A percentile compares a stretch with the other conserved stretches of the same genome.
These are phyloP conservation scores for Drosophila eohydei DNA, from an alignment of 2,888 invertebrate genomes.

Conservation along the genomic window DNA sequence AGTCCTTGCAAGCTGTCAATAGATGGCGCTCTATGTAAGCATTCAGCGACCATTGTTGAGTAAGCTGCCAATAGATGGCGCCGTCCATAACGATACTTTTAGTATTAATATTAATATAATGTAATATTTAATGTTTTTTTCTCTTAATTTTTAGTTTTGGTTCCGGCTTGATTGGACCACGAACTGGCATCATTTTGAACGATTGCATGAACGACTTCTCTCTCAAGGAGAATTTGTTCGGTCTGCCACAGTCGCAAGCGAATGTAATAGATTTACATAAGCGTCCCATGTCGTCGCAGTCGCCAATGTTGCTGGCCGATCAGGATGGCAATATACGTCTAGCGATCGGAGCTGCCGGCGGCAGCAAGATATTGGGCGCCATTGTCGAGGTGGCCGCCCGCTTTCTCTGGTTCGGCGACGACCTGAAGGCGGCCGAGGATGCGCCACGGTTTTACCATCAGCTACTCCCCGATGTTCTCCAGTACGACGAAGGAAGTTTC, in stretches of 20 bases:
- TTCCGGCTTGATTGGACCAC: conserved; percentile 90
- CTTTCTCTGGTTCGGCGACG: conserved; percentile 88
- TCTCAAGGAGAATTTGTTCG: conserved; percentile 89
- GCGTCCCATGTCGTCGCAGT: conserved; percentile 95
- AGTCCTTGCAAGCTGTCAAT: background rate
- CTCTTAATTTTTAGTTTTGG: conserved; percentile 89
- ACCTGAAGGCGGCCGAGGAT: conserved; percentile 89
- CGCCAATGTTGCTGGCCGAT: conserved; percentile 91
- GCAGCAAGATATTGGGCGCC: conserved; percentile 93
- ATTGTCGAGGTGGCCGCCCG: conserved; percentile 88
- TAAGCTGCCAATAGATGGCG: background rate
- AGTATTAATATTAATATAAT: too few relatives aligned
- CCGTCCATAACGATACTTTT: too few relatives aligned
- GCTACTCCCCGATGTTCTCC: conserved; percentile 90
- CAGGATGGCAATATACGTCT: conserved; percentile 87
- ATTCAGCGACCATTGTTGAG: background rate
- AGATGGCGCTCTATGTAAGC: background rate
- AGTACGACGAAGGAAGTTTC: conserved; percentile 88
- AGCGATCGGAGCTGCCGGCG: conserved; percentile 94
- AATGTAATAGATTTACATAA: conserved; percentile 93
- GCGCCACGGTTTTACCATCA: conserved; percentile 94
- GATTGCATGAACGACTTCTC: conserved; percentile 99
- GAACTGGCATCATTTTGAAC: conserved; percentile 96
- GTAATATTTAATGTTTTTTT: background rate
- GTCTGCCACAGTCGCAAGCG: conserved; percentile 91